Evolutionary conservation across 2,888 invertebrate species (phyloP).

Genomic region (Drosophila barbarae): DNA sequence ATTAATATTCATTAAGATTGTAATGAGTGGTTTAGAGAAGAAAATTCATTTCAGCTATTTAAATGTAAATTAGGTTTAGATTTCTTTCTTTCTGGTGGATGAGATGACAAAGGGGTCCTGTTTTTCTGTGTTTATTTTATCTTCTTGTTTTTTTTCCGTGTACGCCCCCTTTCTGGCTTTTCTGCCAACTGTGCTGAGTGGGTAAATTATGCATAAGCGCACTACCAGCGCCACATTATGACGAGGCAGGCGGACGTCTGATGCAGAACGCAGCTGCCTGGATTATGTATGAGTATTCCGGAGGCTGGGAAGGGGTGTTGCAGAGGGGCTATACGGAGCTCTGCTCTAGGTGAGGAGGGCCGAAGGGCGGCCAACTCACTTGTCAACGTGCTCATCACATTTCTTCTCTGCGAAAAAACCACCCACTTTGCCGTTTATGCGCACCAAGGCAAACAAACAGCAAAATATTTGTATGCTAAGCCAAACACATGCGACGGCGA

Average conservation of each 20-base stretch:
- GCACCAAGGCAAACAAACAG: slow-evolving; percentile 73
- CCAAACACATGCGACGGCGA: slow-evolving; percentile 68
- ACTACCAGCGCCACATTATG: slow-evolving; percentile 74
- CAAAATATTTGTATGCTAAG: slow-evolving; percentile 75
- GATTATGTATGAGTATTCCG: slow-evolving; percentile 65
- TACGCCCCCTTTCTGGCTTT: slow-evolving; percentile 36
- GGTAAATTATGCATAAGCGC: slow-evolving; percentile 73
- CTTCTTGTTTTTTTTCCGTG: slow-evolving; percentile 9
- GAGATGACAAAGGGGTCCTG: not conserved
- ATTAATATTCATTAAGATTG: not conserved
- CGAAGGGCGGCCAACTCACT: slow-evolving; percentile 50
- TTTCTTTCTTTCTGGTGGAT: not conserved
- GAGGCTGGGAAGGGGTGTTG: not conserved
- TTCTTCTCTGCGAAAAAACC: slow-evolving; percentile 45
- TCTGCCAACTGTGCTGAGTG: slow-evolving; percentile 59
- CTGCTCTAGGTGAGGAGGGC: not conserved
- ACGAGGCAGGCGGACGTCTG: slow-evolving; percentile 65
- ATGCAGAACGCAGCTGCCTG: slow-evolving; percentile 63
- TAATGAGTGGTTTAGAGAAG: no score
- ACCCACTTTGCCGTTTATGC: slow-evolving; percentile 59
- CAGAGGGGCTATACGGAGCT: not conserved
- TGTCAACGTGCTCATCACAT: slow-evolving; percentile 72
- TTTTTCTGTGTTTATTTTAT: not conserved
- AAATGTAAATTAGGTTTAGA: not conserved
- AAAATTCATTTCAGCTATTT: no score